Base-by-base conservation (phyloP, 2,888 invertebrate genomes). In the Euclidia mi region DNA sequence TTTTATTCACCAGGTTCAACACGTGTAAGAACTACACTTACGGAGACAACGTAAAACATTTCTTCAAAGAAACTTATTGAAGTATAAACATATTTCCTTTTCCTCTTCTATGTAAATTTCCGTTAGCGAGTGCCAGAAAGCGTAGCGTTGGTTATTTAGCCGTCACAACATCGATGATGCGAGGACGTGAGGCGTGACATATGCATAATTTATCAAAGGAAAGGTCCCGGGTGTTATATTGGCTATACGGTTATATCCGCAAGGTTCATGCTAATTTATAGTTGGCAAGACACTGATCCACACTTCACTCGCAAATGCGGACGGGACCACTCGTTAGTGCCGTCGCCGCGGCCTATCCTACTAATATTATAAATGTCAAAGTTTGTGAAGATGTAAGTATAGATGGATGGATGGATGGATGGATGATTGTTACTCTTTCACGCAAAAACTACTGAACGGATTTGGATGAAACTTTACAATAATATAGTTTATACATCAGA, bases 121-220 rank as follows among this genome's bases (percentile, higher is more conserved):
- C 57, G 63, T 65, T 63, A 62, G 70, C 52, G 41, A 47, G 63
- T 65, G 65, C 73, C 61, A 51, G 53, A 59, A 51, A 64, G 71
- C 69, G 73, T 71, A 79, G 74, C 71, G 72, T 62, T 56, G 63
- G 71, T 77, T 71, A 80, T 81, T 76, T 79, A 73, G 70, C 62
- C 65, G 68, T 79, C 68, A 76, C 53, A 67, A 62, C 66, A 63
- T 70, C 75, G 71, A 79, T 75, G 72, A 80, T 72, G 50, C 49
- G 66, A 66, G 65, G 66, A 58, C 56, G 49, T 49, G 56, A 65
- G 48, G 67, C 72, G 59, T 73, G 69, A 61, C 64, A 70, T 69
- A 60, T 71, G 63, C 76, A 82, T 82, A 78, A 84, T 83, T 78
- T 78, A 84, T 82, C 82, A 81, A 82, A 79, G 70, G 68, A 62